A percentile compares a stretch with the other conserved stretches of the same genome.
Conservation (phyloP, 2,113 vertebrate genomes). For the Heterotilapia buettikoferi region DNA sequence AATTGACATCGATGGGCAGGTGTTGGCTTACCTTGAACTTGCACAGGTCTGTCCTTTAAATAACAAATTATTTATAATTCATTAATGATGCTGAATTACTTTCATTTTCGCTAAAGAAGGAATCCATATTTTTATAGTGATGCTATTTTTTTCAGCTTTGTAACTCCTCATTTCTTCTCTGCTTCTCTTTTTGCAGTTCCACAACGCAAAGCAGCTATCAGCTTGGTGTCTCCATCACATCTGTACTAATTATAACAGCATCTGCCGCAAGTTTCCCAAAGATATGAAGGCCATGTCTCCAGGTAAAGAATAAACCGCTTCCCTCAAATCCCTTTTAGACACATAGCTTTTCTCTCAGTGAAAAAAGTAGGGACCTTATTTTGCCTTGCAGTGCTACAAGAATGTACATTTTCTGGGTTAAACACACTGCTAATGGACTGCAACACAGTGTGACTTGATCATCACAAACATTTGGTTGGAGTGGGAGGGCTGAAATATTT, state of each 20-base stretch:
- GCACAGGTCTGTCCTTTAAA: slow-evolving; percentile 74
- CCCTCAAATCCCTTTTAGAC: background rate
- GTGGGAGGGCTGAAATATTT: background rate
- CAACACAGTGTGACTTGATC: background rate
- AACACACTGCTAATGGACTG: background rate
- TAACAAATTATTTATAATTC: background rate
- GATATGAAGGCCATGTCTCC: slow-evolving; percentile 86
- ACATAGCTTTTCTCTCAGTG: background rate
- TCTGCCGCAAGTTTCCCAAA: slow-evolving; percentile 87
- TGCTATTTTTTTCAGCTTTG: background rate
- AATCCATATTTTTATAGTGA: background rate
- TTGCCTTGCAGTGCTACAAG: background rate
- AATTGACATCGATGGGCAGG: slow-evolving; percentile 82
- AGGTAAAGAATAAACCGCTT: slow-evolving; percentile 63
- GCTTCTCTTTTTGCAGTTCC: slow-evolving; percentile 69
- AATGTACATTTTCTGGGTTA: background rate
- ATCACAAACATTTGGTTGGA: background rate
- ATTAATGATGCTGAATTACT: background rate
- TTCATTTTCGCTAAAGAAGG: background rate
- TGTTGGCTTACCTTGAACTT: slow-evolving; percentile 83
- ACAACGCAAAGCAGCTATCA: slow-evolving; percentile 82
- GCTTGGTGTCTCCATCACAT: slow-evolving; percentile 89
- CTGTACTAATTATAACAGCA: slow-evolving; percentile 89
- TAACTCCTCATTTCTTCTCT: background rate
- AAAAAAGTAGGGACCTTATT: background rate